Evolutionary conservation across 2,888 invertebrate species (phyloP).

Genomic region (Lithodes maja): DNA sequence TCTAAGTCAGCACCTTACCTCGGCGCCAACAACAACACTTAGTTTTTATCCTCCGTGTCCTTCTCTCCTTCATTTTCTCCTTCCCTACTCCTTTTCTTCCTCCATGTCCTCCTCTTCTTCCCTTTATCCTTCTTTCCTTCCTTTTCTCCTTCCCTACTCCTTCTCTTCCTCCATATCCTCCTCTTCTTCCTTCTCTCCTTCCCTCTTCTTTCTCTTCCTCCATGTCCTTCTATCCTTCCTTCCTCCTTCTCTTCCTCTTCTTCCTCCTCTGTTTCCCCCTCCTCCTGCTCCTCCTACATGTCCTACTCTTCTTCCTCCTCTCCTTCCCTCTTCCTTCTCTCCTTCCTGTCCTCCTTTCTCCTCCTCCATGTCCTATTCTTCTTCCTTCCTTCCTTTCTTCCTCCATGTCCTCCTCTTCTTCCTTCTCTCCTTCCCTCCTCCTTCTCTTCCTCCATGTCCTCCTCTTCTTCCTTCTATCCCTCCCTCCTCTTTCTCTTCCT

Average conservation of each 20-base stretch:
- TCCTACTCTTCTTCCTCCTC: not conserved
- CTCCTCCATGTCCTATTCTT: not conserved
- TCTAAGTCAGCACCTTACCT: too few relatives aligned
- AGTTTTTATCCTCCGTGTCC: not conserved
- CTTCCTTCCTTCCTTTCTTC: not conserved
- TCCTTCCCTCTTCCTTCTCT: not conserved
- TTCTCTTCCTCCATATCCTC: not conserved
- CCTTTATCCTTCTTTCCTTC: not conserved
- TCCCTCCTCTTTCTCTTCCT: not conserved
- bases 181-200: not conserved
- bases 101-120: not conserved
- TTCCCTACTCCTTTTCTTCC: not conserved
- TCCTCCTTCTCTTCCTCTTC: not conserved
- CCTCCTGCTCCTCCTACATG: not conserved
- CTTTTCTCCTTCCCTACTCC: not conserved
- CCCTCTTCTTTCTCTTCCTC: not conserved
- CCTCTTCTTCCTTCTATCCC: not conserved
- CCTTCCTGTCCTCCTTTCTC: not conserved
- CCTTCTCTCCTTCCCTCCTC: not conserved
- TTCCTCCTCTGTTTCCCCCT: not conserved
- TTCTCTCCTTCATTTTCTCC: not conserved
- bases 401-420: not conserved
- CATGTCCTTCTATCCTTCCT: not conserved
- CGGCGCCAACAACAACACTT: too few relatives aligned
- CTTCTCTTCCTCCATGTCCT: not conserved